phyloP scores from a whole-genome alignment of 2,888 invertebrate genomes.

The Watsonalla cultraria region DNA sequence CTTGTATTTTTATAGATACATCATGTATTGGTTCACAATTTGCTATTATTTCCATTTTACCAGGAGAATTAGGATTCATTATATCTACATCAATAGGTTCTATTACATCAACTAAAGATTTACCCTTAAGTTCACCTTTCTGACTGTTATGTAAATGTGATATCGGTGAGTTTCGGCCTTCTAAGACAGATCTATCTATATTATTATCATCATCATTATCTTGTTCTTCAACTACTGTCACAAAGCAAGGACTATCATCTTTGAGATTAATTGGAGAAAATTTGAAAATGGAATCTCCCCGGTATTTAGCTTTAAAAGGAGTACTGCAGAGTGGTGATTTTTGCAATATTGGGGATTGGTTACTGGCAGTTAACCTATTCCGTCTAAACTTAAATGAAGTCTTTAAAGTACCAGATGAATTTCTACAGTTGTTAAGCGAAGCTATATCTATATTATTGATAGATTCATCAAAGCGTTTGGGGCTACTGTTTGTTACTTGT shows the following conservation, averaged over 20 bases:
- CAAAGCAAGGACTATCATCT: constrained; percentile 27
- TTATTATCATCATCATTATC: constrained; percentile 11
- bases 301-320: constrained; percentile 58
- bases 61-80: constrained; percentile 4
- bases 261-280: constrained; percentile 55
- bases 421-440: constrained; percentile 30
- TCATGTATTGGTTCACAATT: neutral
- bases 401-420: constrained; percentile 23
- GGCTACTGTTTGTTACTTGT: constrained; percentile 27
- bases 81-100: neutral
- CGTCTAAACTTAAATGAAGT: constrained; percentile 22
- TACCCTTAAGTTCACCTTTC: neutral
- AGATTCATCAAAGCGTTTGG: constrained; percentile 44
- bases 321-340: constrained; percentile 63
- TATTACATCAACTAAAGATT: neutral
- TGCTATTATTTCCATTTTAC: constrained; percentile 1
- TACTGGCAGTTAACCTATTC: constrained; percentile 35
- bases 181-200: neutral
- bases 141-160: neutral
- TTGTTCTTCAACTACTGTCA: constrained; percentile 28
- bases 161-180: neutral
- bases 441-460: constrained; percentile 54
- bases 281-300: constrained; percentile 60
- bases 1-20: neutral
- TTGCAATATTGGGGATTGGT: constrained; percentile 31